These are phyloP conservation scores for Paracanthobrama guichenoti DNA, from an alignment of 2,113 vertebrate species.

Conservation along the genomic window DNA sequence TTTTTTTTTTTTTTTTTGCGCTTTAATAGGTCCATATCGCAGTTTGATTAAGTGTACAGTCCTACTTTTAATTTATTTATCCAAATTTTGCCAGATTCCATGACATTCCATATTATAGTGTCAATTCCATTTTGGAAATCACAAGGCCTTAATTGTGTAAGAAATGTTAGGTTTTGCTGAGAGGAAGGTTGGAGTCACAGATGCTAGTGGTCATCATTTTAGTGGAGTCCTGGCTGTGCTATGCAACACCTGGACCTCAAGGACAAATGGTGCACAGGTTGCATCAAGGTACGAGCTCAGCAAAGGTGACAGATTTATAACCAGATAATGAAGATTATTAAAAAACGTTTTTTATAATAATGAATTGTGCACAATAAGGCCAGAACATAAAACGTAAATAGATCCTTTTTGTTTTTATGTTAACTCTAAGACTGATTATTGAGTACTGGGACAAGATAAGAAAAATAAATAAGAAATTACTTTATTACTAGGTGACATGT, in stretches of 20 bases:
- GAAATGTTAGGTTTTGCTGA: background rate
- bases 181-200: background rate
- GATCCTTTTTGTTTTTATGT: no score
- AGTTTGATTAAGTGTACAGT: background rate
- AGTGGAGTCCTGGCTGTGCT: background rate
- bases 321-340: background rate
- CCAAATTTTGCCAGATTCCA: background rate
- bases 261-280: slow-evolving; percentile 9
- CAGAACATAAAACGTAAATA: no score
- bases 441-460: no score
- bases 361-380: no score
- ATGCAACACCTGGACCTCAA: slow-evolving; percentile 12
- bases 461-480: background rate
- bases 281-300: background rate
- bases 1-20: no score
- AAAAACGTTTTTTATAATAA: no score
- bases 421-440: no score
- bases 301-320: background rate
- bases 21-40: background rate
- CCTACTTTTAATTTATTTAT: background rate
- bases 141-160: background rate
- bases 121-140: background rate
- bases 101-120: background rate
- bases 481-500: background rate
- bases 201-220: slow-evolving; percentile 1